These are phyloP conservation scores for Lordiphosa collinella DNA, from an alignment of 1,140 invertebrate genomes.

Conservation along the genomic window DNA sequence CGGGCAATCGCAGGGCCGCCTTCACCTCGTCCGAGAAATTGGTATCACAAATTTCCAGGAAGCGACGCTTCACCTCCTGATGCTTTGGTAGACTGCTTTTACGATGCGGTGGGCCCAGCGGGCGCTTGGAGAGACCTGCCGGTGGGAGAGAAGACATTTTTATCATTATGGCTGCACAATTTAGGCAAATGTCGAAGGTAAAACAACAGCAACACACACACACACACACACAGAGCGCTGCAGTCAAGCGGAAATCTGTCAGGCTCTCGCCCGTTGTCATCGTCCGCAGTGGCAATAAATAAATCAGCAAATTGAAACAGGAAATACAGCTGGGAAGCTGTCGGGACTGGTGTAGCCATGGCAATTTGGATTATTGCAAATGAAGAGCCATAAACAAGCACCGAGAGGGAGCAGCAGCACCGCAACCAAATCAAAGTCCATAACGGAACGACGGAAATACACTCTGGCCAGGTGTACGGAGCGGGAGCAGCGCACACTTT, in stretches of 20 bases:
- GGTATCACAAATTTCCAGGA: conserved; percentile 79
- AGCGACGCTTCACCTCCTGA: conserved; percentile 78
- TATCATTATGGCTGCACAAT: neutral
- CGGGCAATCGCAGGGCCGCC: conserved; percentile 84
- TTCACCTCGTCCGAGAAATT: conserved; percentile 79
- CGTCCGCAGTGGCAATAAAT: conserved; percentile 50
- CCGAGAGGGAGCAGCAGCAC: neutral
- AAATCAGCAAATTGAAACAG: conserved; percentile 60
- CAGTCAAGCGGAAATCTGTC: conserved; percentile 39
- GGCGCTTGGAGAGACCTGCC: conserved; percentile 76
- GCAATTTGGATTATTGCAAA: conserved; percentile 70
- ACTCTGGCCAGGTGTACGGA: neutral
- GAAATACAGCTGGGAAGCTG: conserved; percentile 57
- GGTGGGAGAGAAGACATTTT: neutral
- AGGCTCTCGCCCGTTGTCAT: conserved; percentile 8
- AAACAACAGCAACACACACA: neutral
- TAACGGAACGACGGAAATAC: conserved; percentile 61
- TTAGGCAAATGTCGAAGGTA: conserved; percentile 3
- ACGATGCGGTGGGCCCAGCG: conserved; percentile 74
- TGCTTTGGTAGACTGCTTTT: conserved; percentile 80
- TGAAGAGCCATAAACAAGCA: conserved; percentile 40
- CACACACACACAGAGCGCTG: neutral
- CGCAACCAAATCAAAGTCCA: conserved; percentile 42
- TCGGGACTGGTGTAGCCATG: conserved; percentile 31
- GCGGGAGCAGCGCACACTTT: conserved; percentile 2